These are phyloP conservation scores for Zaprionus nigranus DNA, from an alignment of 1,140 invertebrate genomes.

Conservation along the genomic window DNA sequence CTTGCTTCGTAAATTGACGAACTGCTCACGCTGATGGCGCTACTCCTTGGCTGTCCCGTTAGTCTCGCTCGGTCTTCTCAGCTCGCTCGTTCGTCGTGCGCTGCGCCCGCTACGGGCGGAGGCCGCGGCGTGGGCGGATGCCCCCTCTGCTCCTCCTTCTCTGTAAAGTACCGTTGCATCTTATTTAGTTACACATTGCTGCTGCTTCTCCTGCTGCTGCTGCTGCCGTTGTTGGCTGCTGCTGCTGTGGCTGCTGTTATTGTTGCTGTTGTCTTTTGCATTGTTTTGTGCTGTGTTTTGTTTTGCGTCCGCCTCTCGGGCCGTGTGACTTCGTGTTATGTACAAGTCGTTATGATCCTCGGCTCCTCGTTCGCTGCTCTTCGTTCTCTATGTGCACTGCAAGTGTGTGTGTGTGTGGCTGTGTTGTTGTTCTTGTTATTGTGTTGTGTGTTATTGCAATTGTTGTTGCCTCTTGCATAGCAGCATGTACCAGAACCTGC, in stretches of 20 bases:
- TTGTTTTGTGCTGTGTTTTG: slow-evolving; percentile 83
- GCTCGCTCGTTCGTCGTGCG: slow-evolving; percentile 80
- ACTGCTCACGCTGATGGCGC: slow-evolving; percentile 41
- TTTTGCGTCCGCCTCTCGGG: slow-evolving; percentile 72
- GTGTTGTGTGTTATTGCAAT: slow-evolving; percentile 62
- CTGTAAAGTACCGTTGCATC: slow-evolving; percentile 55
- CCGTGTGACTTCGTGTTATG: slow-evolving; percentile 77
- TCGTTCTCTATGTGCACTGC: slow-evolving; percentile 57
- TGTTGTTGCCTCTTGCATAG: slow-evolving; percentile 54
- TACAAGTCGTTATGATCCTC: slow-evolving; percentile 73
- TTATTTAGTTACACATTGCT: slow-evolving; percentile 80
- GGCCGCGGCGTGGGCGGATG: slow-evolving; percentile 37
- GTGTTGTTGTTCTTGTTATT: slow-evolving; percentile 55
- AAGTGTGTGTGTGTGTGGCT: slow-evolving; percentile 50
- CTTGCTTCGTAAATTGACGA: slow-evolving; percentile 32
- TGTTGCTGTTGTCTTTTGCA: slow-evolving; percentile 74
- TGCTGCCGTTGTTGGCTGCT: slow-evolving; percentile 22
- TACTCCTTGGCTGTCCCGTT: slow-evolving; percentile 70
- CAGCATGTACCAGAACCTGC: slow-evolving; percentile 10
- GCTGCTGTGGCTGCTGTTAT: slow-evolving; percentile 34
- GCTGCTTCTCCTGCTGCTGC: slow-evolving; percentile 32
- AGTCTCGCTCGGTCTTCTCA: slow-evolving; percentile 80
- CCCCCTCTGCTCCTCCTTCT: slow-evolving; percentile 7
- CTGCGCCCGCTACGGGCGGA: slow-evolving; percentile 54
- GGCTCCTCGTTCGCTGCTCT: slow-evolving; percentile 64